Evolutionary conservation across 2,113 vertebrate genomes (phyloP).

Genomic region (Nibea coibor): DNA sequence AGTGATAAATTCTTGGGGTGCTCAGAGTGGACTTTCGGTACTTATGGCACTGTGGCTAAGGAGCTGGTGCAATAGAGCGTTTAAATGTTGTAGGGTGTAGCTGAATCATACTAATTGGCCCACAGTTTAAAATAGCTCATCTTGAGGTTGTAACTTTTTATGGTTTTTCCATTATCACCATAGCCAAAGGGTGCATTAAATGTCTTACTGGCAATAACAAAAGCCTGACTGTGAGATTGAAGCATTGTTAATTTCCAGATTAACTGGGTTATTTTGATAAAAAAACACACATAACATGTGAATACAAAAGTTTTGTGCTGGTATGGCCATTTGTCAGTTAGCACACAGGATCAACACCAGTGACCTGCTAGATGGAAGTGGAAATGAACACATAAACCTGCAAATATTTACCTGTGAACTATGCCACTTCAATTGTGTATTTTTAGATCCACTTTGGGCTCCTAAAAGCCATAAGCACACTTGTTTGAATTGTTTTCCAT

Average conservation of each 20-base stretch:
- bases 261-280: slow-evolving; percentile 1
- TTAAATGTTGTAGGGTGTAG: slow-evolving; percentile 38
- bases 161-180: slow-evolving; percentile 54
- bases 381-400: slow-evolving; percentile 38
- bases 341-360: slow-evolving; percentile 13
- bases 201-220: slow-evolving; percentile 50
- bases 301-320: slow-evolving; percentile 13
- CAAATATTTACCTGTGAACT: slow-evolving; percentile 56
- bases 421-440: slow-evolving; percentile 46
- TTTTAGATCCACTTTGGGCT: slow-evolving; percentile 53
- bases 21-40: slow-evolving; percentile 3
- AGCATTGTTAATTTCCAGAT: slow-evolving; percentile 20
- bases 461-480: slow-evolving; percentile 56
- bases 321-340: slow-evolving; percentile 18
- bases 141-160: slow-evolving; percentile 63
- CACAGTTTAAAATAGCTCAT: slow-evolving; percentile 63
- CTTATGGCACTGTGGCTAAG: slow-evolving; percentile 20
- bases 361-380: slow-evolving; percentile 15
- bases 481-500: slow-evolving; percentile 57
- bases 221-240: slow-evolving; percentile 29
- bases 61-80: slow-evolving; percentile 51
- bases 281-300: slow-evolving; percentile 2
- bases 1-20: slow-evolving; percentile 24
- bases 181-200: slow-evolving; percentile 59
- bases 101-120: slow-evolving; percentile 73